Evolutionary conservation across 2,888 invertebrate genomes (phyloP), one percentile per base, ranked within the genome.

Genomic region (Sinotaia quadrata): DNA sequence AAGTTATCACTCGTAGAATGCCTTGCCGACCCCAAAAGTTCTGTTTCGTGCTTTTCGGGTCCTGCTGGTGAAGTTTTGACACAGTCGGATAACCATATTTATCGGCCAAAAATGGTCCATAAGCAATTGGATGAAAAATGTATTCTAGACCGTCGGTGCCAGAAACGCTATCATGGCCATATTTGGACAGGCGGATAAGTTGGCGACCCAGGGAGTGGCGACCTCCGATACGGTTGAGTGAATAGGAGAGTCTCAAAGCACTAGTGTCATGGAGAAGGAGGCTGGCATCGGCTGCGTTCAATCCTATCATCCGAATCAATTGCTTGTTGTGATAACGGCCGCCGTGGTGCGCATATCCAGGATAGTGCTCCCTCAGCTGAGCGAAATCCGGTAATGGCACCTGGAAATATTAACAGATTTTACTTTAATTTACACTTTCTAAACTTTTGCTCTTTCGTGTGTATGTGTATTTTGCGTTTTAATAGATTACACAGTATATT

Each of bases 51-150:
- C 77, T 68, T 18, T 75, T 51, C 0, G 83, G 84, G 67, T 85
- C 83, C 37, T 71, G 69, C 60, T 78, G 77, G 67, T 84, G 81
- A 29, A 83, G 70, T 65, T 81, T 83, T 52, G 82, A 79, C 47
- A 84, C 79, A 24, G 74, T 81, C 12, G 86, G 86, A 67, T 84
- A 84, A 5, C 85, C 85, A 72, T 87, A 87, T 74, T 84, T 85
- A 52, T 83, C 83, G 0, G 86, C 85, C 59, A 87, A 63, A 72
- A 77, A 87, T 0, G 86, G 86, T 15, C 86, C 86, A 69, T 82
- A 86, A 5, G 85, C 84, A 5, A 85, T 85, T 24, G 85, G 85
- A 58, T 84, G 78, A 74, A 80, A 86, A 31, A 87, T 84, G 68
- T 84, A 86, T 70, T 85, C 82, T 37, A 81, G 67, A 4, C 78